Evolutionary conservation across 2,888 invertebrate genomes (phyloP), one percentile per base, ranked within the genome.

Genomic region (Agrochola macilenta): DNA sequence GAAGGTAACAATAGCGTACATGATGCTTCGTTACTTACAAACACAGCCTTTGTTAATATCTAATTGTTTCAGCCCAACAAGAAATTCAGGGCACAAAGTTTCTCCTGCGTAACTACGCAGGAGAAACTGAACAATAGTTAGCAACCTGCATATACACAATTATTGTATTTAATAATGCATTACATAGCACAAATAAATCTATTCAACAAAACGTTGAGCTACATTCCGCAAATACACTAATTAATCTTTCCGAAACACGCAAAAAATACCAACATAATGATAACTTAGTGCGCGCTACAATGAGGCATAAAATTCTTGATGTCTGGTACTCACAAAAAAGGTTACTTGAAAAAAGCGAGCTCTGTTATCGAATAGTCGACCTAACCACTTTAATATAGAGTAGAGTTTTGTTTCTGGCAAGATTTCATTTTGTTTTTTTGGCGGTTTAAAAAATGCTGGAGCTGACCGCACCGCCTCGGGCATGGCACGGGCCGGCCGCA

Each of bases 401-500:
- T 86, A 78, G 57, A 79, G 83, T 84, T 69, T 90, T 54, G 72
- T 76, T 65, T 79, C 54, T 30, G 74, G 43, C 60, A 57, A 58
- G 20, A 65, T 82, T 71, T 74, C 63, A 64, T 80, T 76, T 86
- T 65, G 82, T 87, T 87, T 87, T 86, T 89, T 89, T 82, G 80
- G 83, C 60, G 68, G 76, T 86, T 86, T 86, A 84, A 89, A 85
- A 87, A 88, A 87, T 87, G 83, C 68, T 85, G 90, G 87, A 84
- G 87, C 88, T 79, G 86, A 85, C 85, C 87, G 86, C 83, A 80
- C 82, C 79, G 94, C 94, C 94, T 76, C 91, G 80, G 94, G 94
- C 94, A 84, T 94, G 94, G 94, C 94, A 94, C 94, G 94, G 93
- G 94, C 94, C 93, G 89, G 86, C 87, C 85, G 85, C 82, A 86